phyloP scores from a whole-genome alignment of 1,140 invertebrate genomes.

The Eciton burchellii region DNA sequence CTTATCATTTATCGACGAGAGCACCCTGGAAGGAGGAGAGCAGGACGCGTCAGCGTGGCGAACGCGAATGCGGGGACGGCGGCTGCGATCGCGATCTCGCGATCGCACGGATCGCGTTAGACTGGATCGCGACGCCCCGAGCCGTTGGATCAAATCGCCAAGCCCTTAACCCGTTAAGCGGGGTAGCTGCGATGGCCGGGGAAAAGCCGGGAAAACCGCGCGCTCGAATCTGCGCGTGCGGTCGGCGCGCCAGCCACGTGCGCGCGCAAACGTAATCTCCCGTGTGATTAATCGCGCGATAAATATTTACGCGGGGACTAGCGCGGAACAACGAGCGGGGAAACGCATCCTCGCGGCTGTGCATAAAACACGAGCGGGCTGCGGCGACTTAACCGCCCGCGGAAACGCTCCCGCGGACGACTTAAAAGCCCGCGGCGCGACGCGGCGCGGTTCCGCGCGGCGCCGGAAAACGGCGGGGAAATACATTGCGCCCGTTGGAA shows the following conservation, averaged over 20 bases:
- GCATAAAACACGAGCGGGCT: constrained; percentile 27
- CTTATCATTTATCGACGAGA: constrained; percentile 50
- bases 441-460: constrained; percentile 14
- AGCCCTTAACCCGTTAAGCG: too few relatives aligned
- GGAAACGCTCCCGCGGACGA: constrained; percentile 54
- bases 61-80: too few relatives aligned
- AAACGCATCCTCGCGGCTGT: constrained; percentile 31
- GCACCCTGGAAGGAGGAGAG: constrained; percentile 14
- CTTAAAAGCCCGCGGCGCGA: constrained; percentile 58
- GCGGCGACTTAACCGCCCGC: constrained; percentile 14
- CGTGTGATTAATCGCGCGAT: constrained; percentile 49
- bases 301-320: constrained; percentile 40
- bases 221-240: too few relatives aligned
- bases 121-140: too few relatives aligned
- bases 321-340: background rate
- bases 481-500: constrained; percentile 59
- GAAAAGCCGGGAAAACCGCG: too few relatives aligned
- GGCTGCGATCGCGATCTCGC: too few relatives aligned
- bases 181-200: too few relatives aligned
- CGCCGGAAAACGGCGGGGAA: constrained; percentile 8
- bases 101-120: too few relatives aligned
- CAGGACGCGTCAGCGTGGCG: background rate
- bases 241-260: too few relatives aligned
- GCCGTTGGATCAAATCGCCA: too few relatives aligned
- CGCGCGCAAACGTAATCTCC: constrained; percentile 28